Evolutionary conservation across 2,797 vertebrate species (phyloP).

Genomic region (Lacerta agilis): DNA sequence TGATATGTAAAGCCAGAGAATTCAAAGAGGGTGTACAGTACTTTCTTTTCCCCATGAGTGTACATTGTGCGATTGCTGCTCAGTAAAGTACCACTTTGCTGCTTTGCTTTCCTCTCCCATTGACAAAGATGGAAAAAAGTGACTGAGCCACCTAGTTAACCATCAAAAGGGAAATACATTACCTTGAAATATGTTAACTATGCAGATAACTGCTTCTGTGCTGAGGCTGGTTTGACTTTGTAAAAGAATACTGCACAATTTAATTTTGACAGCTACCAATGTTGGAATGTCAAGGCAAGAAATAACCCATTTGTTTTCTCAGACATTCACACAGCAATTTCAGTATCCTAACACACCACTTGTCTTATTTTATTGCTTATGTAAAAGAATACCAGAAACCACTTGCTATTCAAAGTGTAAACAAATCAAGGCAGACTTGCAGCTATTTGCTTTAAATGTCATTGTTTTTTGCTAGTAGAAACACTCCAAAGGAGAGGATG

Average conservation of each 20-base stretch:
- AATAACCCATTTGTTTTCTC: not conserved
- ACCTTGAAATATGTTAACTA: not conserved
- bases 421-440: not conserved
- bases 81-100: no score
- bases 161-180: not conserved
- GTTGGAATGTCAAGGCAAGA: not conserved
- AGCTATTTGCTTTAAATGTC: not conserved
- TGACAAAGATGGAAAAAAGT: not conserved
- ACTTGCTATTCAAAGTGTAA: constrained; percentile 13
- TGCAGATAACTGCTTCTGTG: not conserved
- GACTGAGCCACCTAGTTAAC: not conserved
- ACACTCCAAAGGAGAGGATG: not conserved
- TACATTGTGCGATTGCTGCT: not conserved
- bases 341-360: not conserved
- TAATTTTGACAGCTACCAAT: not conserved
- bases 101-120: not conserved
- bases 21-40: no score
- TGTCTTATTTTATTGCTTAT: constrained; percentile 49
- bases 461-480: no score
- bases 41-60: no score
- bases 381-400: constrained; percentile 47
- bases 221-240: not conserved
- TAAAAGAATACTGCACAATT: not conserved
- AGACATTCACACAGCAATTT: not conserved
- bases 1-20: not conserved